Percentiles rank a stretch among this genome's conserved stretches.
These are phyloP conservation scores for Drosophila tristis DNA, from an alignment of 1,140 invertebrate genomes.

Conservation along the genomic window DNA sequence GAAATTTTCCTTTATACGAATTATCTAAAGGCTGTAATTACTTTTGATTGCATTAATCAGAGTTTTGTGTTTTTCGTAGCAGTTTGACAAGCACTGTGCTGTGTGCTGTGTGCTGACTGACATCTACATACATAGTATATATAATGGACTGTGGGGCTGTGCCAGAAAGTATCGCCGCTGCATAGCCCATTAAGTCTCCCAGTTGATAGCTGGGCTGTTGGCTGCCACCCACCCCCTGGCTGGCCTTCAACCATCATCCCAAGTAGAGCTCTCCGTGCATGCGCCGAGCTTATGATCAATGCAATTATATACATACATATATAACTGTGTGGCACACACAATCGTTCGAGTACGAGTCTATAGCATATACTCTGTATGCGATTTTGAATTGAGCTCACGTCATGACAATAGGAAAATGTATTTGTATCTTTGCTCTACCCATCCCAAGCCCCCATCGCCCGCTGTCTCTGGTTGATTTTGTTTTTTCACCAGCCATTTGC, in stretches of 20 bases:
- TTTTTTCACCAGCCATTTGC: slow-evolving; percentile 12
- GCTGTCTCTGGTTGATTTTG: slow-evolving; percentile 4
- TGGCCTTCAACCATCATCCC: slow-evolving; percentile 20
- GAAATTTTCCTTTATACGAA: slow-evolving; percentile 42
- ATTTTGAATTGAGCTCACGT: slow-evolving; percentile 74
- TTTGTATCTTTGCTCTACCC: slow-evolving; percentile 15
- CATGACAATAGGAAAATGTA: slow-evolving; percentile 57
- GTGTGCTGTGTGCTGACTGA: slow-evolving; percentile 31
- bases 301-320: slow-evolving; percentile 56
- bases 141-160: slow-evolving; percentile 33
- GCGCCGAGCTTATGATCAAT: slow-evolving; percentile 73
- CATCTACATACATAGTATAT: background rate
- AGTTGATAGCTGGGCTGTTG: slow-evolving; percentile 50
- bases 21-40: slow-evolving; percentile 52
- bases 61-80: slow-evolving; percentile 21
- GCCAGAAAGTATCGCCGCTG: slow-evolving; percentile 51
- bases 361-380: slow-evolving; percentile 26
- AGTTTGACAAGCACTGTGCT: slow-evolving; percentile 57
- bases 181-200: slow-evolving; percentile 68
- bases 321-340: slow-evolving; percentile 32
- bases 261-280: slow-evolving; percentile 46
- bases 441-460: slow-evolving; percentile 40
- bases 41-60: slow-evolving; percentile 66
- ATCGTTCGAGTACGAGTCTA: slow-evolving; percentile 7
- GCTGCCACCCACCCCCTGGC: background rate